These are phyloP conservation scores for Perognathus longimembris DNA, from an alignment of 2,113 vertebrate genomes.

Conservation along the genomic window DNA sequence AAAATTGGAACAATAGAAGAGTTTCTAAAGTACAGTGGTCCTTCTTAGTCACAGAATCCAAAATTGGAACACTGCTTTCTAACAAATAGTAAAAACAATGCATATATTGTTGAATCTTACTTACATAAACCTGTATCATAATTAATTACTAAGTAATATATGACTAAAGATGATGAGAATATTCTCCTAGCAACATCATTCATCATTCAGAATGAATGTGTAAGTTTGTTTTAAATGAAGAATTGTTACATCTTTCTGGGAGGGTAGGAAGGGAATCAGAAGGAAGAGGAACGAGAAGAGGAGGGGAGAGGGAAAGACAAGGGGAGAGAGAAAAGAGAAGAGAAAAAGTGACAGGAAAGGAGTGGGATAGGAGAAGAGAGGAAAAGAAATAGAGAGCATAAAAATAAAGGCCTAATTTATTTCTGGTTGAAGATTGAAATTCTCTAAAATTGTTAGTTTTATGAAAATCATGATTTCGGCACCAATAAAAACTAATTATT, in stretches of 20 bases:
- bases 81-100: not conserved
- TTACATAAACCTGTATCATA: not conserved
- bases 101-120: conserved; percentile 19
- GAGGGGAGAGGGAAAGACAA: no score
- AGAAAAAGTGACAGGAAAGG: not conserved
- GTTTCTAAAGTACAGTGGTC: not conserved
- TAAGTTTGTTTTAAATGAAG: conserved; percentile 36
- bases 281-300: no score
- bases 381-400: fast-evolving
- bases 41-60: not conserved
- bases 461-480: not conserved
- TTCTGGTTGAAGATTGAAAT: not conserved
- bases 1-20: no score
- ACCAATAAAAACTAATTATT: conserved; percentile 8
- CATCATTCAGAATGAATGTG: not conserved
- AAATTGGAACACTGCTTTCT: not conserved
- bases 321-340: fast-evolving
- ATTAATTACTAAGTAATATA: conserved; percentile 18
- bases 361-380: not conserved
- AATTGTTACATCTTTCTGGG: not conserved
- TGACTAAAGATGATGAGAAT: conserved; percentile 15
- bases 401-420: conserved; percentile 31
- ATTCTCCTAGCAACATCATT: not conserved
- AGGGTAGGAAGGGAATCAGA: no score
- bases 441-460: conserved; percentile 33